These are phyloP conservation scores for Pedetes capensis DNA, from an alignment of 2,113 vertebrate species.

Conservation along the genomic window DNA sequence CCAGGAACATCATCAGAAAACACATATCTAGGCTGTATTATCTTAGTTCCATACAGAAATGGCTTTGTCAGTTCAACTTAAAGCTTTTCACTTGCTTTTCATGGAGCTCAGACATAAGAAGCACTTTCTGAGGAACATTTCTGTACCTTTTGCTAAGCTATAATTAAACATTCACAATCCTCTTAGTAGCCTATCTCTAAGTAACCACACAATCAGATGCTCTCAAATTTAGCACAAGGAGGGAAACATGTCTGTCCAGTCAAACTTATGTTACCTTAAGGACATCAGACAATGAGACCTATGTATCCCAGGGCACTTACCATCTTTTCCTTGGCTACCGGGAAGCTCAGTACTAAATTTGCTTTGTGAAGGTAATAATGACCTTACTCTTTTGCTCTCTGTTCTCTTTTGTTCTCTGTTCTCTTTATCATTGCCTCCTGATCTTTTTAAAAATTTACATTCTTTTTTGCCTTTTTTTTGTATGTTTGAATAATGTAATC, in stretches of 20 bases:
- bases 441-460: background rate
- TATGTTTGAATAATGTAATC: background rate
- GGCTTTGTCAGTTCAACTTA: background rate
- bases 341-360: constrained; percentile 48
- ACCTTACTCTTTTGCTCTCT: background rate
- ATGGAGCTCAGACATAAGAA: accelerated
- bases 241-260: background rate
- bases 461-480: background rate
- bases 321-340: constrained; percentile 12
- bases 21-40: no score
- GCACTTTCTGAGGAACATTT: background rate
- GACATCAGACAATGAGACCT: background rate
- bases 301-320: background rate
- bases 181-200: background rate
- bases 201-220: background rate
- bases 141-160: background rate
- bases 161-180: background rate
- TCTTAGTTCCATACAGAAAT: background rate
- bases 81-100: background rate
- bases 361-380: background rate
- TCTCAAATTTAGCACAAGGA: background rate
- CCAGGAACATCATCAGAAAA: background rate
- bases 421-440: background rate
- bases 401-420: constrained; percentile 4
- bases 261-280: background rate